These are phyloP conservation scores for Siniperca scherzeri DNA, from an alignment of 2,797 vertebrate species.

Conservation along the genomic window DNA sequence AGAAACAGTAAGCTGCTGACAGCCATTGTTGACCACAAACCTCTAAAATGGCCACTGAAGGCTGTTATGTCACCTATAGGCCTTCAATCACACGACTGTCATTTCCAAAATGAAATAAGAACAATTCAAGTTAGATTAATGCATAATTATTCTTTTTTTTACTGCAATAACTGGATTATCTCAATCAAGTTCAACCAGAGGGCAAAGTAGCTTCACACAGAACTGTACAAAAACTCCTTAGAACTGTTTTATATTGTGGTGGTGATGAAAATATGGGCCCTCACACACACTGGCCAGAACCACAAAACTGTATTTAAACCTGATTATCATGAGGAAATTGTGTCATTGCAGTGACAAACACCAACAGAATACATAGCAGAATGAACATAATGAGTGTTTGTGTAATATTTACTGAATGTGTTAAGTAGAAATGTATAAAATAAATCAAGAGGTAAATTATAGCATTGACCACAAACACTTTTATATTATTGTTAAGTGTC, in stretches of 20 bases:
- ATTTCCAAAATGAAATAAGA: background rate
- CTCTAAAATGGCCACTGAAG: background rate
- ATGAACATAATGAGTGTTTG: background rate
- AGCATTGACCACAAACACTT: background rate
- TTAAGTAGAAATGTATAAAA: background rate
- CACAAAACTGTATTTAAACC: background rate
- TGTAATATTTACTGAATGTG: background rate
- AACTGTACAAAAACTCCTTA: no score
- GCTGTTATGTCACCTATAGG: background rate
- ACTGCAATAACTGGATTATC: background rate
- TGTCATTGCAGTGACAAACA: background rate
- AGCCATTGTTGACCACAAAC: background rate
- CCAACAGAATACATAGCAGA: no score
- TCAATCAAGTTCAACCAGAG: background rate
- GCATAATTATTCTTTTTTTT: background rate
- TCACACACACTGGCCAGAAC: background rate
- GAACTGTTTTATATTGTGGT: no score
- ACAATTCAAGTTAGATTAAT: background rate
- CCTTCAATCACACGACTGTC: background rate
- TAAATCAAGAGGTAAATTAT: background rate
- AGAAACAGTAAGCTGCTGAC: background rate
- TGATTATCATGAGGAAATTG: background rate
- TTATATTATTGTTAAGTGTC: background rate
- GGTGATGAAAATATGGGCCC: background rate
- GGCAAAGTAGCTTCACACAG: background rate